Conservation (phyloP, 2,888 invertebrate genomes). For the Coelinius sp. region DNA sequence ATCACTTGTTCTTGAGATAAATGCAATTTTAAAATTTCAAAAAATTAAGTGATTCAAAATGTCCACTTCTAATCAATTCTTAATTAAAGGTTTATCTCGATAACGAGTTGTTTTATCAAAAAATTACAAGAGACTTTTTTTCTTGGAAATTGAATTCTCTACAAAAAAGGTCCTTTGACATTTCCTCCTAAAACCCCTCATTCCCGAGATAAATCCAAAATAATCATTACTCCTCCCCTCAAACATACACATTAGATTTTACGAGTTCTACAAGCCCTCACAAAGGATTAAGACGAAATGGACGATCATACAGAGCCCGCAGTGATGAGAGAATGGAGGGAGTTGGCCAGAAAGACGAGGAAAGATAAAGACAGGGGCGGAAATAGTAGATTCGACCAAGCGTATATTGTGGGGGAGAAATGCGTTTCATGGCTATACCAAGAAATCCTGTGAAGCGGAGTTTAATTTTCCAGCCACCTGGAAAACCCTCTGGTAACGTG, state of each 20-base stretch:
- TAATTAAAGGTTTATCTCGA: not conserved
- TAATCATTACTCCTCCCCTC: too few relatives aligned
- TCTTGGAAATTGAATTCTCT: too few relatives aligned
- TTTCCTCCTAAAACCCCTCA: too few relatives aligned
- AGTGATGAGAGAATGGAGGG: conserved; percentile 26
- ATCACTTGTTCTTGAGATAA: too few relatives aligned
- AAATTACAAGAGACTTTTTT: too few relatives aligned
- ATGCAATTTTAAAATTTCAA: too few relatives aligned
- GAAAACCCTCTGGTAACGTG: conserved; percentile 56
- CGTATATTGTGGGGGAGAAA: conserved; percentile 48
- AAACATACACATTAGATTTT: too few relatives aligned
- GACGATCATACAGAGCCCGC: conserved; percentile 5
- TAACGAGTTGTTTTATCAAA: too few relatives aligned
- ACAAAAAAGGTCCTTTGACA: too few relatives aligned
- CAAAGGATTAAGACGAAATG: conserved; percentile 7
- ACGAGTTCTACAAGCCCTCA: not conserved
- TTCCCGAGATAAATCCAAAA: too few relatives aligned
- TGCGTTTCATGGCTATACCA: conserved; percentile 18
- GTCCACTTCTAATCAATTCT: too few relatives aligned
- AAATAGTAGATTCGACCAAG: conserved; percentile 53
- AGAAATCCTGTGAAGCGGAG: conserved; percentile 50
- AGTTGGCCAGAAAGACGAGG: conserved; percentile 23
- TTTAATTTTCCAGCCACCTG: conserved; percentile 60
- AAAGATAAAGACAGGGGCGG: conserved; percentile 43
- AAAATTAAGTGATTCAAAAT: too few relatives aligned